Conservation (phyloP, 2,797 vertebrate species). For the Miichthys miiuy region DNA sequence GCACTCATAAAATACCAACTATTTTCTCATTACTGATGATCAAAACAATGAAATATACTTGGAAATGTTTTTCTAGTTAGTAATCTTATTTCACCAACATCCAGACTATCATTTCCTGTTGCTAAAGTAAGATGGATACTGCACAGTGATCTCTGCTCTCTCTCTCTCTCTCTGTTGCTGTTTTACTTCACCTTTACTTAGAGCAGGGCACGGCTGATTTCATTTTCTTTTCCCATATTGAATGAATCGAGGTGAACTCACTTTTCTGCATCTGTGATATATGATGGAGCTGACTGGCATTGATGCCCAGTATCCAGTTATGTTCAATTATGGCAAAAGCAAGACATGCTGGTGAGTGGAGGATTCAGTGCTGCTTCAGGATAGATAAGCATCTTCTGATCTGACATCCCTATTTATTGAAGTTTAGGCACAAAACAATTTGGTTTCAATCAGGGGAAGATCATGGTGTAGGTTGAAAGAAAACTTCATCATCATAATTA, state of each 20-base stretch:
- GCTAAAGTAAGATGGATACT: not conserved
- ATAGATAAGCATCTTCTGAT: not conserved
- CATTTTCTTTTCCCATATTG: not conserved
- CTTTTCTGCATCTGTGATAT: not conserved
- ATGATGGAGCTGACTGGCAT: not conserved
- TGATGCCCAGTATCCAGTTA: not conserved
- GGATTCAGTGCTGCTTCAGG: not conserved
- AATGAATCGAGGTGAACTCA: not conserved
- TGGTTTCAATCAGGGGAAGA: not conserved
- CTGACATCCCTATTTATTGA: not conserved
- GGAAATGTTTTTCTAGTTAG: not conserved
- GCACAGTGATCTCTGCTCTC: not conserved
- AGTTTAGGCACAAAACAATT: not conserved
- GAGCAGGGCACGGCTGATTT: too few species aligned
- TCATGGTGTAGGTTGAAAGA: not conserved
- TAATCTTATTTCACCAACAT: not conserved
- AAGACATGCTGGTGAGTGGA: not conserved
- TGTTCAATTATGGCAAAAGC: not conserved
- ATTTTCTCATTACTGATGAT: not conserved
- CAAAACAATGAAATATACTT: not conserved
- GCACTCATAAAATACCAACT: not conserved
- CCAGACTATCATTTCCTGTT: not conserved
- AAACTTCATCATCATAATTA: not conserved
- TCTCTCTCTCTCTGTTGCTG: not conserved
- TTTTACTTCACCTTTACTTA: not conserved